Evolutionary conservation across 2,888 invertebrate genomes (phyloP), one percentile per base, ranked within the genome.

Genomic region (Girardia tigrina): DNA sequence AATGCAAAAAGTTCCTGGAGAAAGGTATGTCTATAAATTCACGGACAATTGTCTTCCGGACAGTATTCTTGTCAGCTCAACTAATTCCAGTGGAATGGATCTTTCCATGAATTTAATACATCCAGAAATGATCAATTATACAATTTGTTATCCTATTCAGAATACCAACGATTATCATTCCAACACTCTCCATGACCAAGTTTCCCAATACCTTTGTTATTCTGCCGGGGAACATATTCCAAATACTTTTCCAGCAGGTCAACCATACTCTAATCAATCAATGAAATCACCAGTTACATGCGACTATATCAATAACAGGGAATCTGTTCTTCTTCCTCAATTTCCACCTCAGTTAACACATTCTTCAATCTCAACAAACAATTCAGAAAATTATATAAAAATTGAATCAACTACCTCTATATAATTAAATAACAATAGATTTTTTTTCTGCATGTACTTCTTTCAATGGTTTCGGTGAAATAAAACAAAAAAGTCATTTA

Each of bases 11-110:
- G 94, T 94, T 0, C 82, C 84, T 0, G 91, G 94, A 0, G 94
- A 94, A 83, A 88, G 94, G 80, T 94, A 94, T 86, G 94, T 94
- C 14, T 94, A 94, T 86, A 92, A 93, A 83, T 94, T 94, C n/a
- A 36, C 36, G 8, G 36, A 36, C 16, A 36, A 36, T 36, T 36
- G 36, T 16, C 36, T 36, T 12, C 36, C 36, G 16, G 36, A 36
- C 36, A 36, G 36, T 36, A 36, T 36, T 36, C 16, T 36, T 12
- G 36, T 36, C 16, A 36, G 36, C 16, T 36, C 36, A 36, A 8
- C 36, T 12, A 36, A 36, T 36, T 12, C 36, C 8, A 36, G 12
- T 16, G 36, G 36, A 36, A 36, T 36, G 36, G 36, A 36, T 36
- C 36, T 36, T 12, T 36, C 36, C 8, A 36, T 36, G 36, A 36